Evolutionary conservation across 2,113 vertebrate genomes (phyloP).

Genomic region (Progne subis): DNA sequence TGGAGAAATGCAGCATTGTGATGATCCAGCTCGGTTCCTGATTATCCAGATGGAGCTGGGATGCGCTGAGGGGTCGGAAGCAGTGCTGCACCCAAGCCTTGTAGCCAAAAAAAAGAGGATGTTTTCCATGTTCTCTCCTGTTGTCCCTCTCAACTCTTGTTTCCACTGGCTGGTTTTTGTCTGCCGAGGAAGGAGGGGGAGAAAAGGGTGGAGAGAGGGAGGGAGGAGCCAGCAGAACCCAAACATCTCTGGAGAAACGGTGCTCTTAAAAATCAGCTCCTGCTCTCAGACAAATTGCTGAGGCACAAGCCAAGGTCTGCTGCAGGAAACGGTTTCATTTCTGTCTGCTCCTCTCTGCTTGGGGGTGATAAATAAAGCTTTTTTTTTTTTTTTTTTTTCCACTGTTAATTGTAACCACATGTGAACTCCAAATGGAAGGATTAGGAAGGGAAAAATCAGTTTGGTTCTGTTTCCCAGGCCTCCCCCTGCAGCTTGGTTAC

Average conservation of each 20-base stretch:
- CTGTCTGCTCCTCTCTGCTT: neutral
- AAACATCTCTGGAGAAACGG: neutral
- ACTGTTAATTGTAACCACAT: constrained; percentile 44
- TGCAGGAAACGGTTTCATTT: neutral
- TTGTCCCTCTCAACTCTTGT: neutral
- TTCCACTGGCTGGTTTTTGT: neutral
- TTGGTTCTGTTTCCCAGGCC: constrained; percentile 38
- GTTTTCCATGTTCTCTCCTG: neutral
- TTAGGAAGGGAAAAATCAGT: neutral
- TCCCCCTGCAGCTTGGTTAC: neutral
- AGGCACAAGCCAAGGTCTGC: neutral
- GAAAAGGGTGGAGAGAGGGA: neutral
- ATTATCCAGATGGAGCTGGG: neutral
- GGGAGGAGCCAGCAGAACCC: neutral
- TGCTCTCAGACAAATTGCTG: neutral
- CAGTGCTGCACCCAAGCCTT: neutral
- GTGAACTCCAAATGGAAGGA: neutral
- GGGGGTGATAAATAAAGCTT: constrained; percentile 35
- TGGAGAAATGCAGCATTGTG: neutral
- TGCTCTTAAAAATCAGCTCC: neutral
- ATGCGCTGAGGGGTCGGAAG: neutral
- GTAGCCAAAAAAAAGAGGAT: neutral
- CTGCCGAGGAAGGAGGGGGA: neutral
- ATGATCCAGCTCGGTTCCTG: neutral
- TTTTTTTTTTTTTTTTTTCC: neutral